Conservation (phyloP, 2,113 vertebrate species). For the Ia io region DNA sequence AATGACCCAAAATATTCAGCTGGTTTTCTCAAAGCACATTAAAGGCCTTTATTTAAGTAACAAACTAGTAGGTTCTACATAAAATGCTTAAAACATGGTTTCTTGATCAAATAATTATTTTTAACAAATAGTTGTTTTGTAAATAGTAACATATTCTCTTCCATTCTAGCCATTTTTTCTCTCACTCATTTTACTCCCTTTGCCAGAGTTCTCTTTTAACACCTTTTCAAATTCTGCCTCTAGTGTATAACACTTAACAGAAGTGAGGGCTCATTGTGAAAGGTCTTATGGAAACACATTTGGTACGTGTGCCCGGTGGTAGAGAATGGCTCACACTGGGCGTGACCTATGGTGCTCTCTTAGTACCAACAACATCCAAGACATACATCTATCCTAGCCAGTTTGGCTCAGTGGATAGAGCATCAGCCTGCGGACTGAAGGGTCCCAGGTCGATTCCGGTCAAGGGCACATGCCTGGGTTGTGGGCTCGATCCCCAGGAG, state of each 20-base stretch:
- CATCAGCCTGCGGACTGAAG: too few species aligned
- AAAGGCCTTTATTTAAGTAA: background rate
- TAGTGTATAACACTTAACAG: background rate
- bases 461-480: too few species aligned
- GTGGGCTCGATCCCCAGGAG: too few species aligned
- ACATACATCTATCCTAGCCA: background rate
- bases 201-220: background rate
- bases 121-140: background rate
- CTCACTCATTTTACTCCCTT: background rate
- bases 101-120: background rate
- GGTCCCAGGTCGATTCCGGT: too few species aligned
- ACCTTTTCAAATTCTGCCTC: background rate
- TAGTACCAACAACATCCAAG: background rate
- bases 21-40: background rate
- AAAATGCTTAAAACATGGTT: background rate
- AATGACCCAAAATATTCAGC: background rate
- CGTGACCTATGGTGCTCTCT: background rate
- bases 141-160: background rate
- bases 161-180: background rate
- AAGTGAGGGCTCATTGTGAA: background rate
- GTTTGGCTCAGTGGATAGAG: too few species aligned
- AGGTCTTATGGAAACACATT: background rate
- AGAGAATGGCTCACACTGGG: background rate
- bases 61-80: background rate
- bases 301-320: background rate